Conservation (phyloP, 35 echinoderm and acorn worm genomes). For the Apostichopus japonicus region DNA sequence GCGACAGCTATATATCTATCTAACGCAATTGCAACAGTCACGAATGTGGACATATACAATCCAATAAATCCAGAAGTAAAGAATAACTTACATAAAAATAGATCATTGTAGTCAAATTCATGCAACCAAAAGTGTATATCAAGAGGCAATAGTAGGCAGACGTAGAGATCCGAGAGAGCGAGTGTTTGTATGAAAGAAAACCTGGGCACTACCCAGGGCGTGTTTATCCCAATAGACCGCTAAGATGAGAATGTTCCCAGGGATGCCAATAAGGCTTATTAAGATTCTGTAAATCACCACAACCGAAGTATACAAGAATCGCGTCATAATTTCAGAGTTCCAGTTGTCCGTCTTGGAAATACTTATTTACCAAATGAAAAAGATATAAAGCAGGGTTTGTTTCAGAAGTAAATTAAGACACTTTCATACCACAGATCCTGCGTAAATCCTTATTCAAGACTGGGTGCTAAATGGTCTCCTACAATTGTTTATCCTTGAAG, state of each 20-base stretch:
- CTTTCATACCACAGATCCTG: no score
- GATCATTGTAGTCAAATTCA: neutral
- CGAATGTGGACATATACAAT: neutral
- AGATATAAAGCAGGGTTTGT: neutral
- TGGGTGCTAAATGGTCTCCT: no score
- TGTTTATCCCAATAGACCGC: neutral
- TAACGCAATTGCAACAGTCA: slow-evolving; percentile 29
- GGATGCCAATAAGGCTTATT: neutral
- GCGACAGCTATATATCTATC: slow-evolving; percentile 15
- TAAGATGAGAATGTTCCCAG: neutral
- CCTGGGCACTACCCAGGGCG: neutral
- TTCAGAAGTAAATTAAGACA: neutral
- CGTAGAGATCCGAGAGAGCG: slow-evolving; percentile 27
- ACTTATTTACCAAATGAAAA: neutral
- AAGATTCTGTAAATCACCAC: neutral
- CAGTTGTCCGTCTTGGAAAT: slow-evolving; percentile 27
- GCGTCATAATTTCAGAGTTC: neutral
- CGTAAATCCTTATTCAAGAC: no score
- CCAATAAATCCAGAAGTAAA: neutral
- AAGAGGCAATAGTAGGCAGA: neutral
- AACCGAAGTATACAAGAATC: slow-evolving; percentile 9
- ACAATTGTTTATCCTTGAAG: no score
- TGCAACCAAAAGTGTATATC: slow-evolving; percentile 18
- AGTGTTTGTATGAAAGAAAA: neutral
- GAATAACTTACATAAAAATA: slow-evolving; percentile 2